These are phyloP conservation scores for Hyla sarda DNA, from an alignment of 2,113 vertebrate species.

Conservation along the genomic window DNA sequence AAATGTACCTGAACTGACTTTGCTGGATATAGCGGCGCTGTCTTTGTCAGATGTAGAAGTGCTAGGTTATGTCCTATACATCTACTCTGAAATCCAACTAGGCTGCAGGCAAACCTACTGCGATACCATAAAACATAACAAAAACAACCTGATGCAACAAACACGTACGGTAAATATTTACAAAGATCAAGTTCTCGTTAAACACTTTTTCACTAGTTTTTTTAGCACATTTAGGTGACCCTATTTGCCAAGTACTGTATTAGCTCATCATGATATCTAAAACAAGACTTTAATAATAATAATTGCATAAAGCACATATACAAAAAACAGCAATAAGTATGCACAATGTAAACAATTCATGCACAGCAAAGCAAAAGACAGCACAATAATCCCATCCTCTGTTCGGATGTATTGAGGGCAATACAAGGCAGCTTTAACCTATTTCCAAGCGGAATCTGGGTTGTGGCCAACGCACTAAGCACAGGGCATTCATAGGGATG, in stretches of 20 bases:
- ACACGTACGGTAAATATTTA: too few relatives aligned
- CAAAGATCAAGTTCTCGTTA: too few relatives aligned
- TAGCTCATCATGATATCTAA: not conserved
- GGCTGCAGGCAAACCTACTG: too few relatives aligned
- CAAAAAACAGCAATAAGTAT: not conserved
- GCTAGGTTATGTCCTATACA: too few relatives aligned
- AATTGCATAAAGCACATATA: not conserved
- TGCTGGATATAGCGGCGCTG: too few relatives aligned
- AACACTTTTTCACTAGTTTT: too few relatives aligned
- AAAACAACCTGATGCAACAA: too few relatives aligned
- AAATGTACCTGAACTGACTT: too few relatives aligned
- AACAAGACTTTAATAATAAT: not conserved
- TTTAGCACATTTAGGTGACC: not conserved
- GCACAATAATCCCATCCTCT: not conserved
- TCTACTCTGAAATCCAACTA: too few relatives aligned
- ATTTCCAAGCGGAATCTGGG: conserved; percentile 21
- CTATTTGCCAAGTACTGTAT: not conserved
- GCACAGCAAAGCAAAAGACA: not conserved
- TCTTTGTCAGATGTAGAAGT: too few relatives aligned
- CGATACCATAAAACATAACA: too few relatives aligned
- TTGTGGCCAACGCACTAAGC: conserved; percentile 18
- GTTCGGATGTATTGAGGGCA: not conserved
- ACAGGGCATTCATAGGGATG: conserved; percentile 24
- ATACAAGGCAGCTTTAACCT: conserved; percentile 15
- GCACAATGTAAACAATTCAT: not conserved